A percentile compares a stretch with the other conserved stretches of the same genome.
These are phyloP conservation scores for Epizoanthus rinbou DNA, from an alignment of 92 coral and sea anemone species.

Conservation along the genomic window DNA sequence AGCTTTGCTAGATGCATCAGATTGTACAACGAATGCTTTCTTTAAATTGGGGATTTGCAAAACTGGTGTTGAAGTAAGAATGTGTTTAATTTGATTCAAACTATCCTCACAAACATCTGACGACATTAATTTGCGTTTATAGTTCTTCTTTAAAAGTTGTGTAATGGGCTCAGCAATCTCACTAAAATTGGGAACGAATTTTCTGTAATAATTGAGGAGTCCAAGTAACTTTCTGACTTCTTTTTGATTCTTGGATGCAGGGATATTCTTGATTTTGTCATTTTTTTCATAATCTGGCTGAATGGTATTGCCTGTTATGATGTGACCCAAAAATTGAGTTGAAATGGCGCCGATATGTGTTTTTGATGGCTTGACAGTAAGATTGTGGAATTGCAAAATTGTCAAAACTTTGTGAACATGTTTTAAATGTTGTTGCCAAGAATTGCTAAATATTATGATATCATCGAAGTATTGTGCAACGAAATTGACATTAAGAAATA, in stretches of 20 bases:
- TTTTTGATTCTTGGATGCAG: constrained; percentile 26
- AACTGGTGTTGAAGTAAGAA: constrained; percentile 14
- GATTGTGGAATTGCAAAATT: constrained; percentile 1
- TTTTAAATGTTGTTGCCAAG: constrained; percentile 21
- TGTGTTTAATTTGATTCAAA: constrained; percentile 5
- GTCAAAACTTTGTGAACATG: constrained; percentile 1
- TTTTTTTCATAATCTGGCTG: constrained; percentile 17
- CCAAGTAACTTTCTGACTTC: constrained; percentile 34
- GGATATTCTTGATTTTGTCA: constrained; percentile 19
- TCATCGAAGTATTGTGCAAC: constrained; percentile 22
- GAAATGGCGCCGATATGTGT: constrained; percentile 13
- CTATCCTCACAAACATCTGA: constrained; percentile 5
- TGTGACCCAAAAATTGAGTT: constrained; percentile 29
- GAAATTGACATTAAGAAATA: constrained; percentile 15
- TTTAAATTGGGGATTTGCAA: constrained; percentile 20
- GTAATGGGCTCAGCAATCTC: constrained; percentile 25
- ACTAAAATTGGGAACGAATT: constrained; percentile 35
- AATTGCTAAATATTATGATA: constrained; percentile 15
- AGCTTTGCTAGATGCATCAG: constrained; percentile 39
- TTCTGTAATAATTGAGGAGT: too few relatives aligned
- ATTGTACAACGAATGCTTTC: constrained; percentile 11
- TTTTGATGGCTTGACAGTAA: constrained; percentile 18
- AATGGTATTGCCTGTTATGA: constrained; percentile 16
- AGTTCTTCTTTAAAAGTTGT: constrained; percentile 17
- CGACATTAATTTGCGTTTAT: constrained; percentile 11